phyloP scores from a whole-genome alignment of 2,113 vertebrate genomes.

The Gracilinanus agilis region DNA sequence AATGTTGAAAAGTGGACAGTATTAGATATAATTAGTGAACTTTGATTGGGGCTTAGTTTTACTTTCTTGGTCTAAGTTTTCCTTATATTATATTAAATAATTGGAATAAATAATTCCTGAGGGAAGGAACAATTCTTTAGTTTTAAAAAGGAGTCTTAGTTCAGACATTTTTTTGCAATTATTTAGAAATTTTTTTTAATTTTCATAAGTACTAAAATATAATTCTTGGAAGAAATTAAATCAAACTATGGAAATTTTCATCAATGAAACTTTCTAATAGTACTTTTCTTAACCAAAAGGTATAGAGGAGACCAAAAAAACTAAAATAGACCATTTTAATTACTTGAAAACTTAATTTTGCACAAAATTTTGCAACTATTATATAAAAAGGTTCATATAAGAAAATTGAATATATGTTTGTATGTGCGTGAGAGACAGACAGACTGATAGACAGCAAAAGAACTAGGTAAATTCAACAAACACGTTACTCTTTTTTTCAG shows the following conservation, averaged over 20 bases:
- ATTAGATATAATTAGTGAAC: background rate
- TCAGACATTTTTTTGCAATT: slow-evolving; percentile 12
- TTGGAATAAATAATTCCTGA: too few species aligned
- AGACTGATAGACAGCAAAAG: too few species aligned
- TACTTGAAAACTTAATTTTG: background rate
- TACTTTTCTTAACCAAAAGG: background rate
- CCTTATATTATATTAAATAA: slow-evolving; percentile 18
- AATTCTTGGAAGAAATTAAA: background rate
- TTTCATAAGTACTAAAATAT: background rate
- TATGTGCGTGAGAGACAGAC: too few species aligned
- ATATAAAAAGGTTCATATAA: background rate
- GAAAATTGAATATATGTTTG: too few species aligned
- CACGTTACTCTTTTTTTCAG: background rate
- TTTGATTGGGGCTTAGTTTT: slow-evolving; percentile 38
- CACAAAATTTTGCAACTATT: background rate
- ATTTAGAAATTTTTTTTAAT: slow-evolving; percentile 26
- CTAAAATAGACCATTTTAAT: background rate
- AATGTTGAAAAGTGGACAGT: slow-evolving; percentile 7
- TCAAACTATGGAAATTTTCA: background rate
- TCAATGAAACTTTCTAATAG: background rate
- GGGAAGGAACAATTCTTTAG: background rate
- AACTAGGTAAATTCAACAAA: background rate
- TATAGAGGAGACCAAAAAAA: background rate
- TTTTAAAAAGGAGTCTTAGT: slow-evolving; percentile 7
- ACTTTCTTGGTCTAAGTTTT: slow-evolving; percentile 12